These are phyloP conservation scores for Nyctalus aviator DNA, from an alignment of 2,797 vertebrate species.

Conservation along the genomic window DNA sequence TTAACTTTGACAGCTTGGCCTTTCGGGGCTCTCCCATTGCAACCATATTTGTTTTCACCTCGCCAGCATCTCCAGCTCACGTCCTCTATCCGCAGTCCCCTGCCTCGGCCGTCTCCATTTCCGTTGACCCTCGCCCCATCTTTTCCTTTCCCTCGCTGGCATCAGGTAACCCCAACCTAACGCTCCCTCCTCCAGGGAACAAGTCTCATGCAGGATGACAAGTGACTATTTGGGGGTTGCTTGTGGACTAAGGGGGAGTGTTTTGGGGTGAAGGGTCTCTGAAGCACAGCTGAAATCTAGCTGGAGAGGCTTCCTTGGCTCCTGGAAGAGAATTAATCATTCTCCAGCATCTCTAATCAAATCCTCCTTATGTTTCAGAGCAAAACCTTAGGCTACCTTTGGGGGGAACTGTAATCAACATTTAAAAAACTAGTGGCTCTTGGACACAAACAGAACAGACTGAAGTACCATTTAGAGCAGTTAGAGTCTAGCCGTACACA, in stretches of 20 bases:
- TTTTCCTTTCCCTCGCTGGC: not conserved
- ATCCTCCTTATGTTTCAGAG: accelerated
- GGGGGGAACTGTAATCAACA: not conserved
- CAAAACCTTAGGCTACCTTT: accelerated
- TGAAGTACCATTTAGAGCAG: not conserved
- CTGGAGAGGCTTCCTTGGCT: accelerated
- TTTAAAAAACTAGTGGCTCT: not conserved
- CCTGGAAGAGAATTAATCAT: not conserved
- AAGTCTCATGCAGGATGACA: accelerated
- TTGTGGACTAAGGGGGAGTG: not conserved
- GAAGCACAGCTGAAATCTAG: not conserved
- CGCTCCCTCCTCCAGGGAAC: not conserved
- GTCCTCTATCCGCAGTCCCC: accelerated
- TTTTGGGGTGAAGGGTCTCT: too few species aligned
- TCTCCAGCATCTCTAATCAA: not conserved
- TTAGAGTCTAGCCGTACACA: too few species aligned
- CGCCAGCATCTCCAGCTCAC: accelerated
- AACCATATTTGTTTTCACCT: accelerated
- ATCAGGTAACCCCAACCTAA: too few species aligned
- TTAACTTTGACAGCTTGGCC: not conserved
- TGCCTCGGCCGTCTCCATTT: too few species aligned
- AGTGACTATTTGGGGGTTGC: not conserved
- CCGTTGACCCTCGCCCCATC: accelerated
- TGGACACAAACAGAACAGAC: not conserved
- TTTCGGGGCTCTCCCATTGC: accelerated